Evolutionary conservation across 2,797 vertebrate species (phyloP).

Genomic region (Paratrypauchen microcephalus): DNA sequence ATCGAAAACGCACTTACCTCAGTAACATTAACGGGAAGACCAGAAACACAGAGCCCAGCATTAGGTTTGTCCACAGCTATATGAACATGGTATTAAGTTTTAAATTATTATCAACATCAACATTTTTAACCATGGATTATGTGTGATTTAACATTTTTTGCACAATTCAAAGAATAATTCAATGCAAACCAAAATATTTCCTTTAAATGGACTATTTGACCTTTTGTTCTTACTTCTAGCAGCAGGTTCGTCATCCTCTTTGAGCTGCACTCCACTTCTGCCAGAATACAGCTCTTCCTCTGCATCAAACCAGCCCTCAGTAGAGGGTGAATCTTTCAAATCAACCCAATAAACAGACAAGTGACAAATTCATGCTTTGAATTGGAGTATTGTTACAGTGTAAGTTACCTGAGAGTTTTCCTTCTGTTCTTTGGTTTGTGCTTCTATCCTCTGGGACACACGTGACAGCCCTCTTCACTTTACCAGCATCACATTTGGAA

Average conservation of each 20-base stretch:
- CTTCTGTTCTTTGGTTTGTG: not conserved
- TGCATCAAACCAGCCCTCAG: constrained; percentile 74
- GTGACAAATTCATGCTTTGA: not conserved
- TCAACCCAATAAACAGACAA: not conserved
- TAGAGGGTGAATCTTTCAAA: constrained; percentile 30
- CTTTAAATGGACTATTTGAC: not conserved
- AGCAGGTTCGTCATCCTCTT: not conserved
- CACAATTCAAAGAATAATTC: no score
- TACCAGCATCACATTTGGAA: not conserved
- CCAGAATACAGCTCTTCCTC: constrained; percentile 55
- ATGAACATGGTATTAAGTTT: constrained; percentile 17
- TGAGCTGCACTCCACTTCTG: not conserved
- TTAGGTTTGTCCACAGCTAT: not conserved
- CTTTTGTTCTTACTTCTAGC: constrained; percentile 6
- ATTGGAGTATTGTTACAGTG: not conserved
- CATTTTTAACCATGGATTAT: no score
- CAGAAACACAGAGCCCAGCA: constrained; percentile 41
- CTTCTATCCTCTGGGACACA: not conserved
- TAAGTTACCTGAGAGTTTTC: constrained; percentile 7
- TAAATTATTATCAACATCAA: not conserved
- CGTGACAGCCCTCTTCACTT: not conserved
- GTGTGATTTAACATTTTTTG: no score
- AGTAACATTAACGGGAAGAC: constrained; percentile 43
- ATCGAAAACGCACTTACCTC: constrained; percentile 51
- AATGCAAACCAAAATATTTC: no score